phyloP scores from a whole-genome alignment of 2,888 invertebrate species.

The Dynastes maya region DNA sequence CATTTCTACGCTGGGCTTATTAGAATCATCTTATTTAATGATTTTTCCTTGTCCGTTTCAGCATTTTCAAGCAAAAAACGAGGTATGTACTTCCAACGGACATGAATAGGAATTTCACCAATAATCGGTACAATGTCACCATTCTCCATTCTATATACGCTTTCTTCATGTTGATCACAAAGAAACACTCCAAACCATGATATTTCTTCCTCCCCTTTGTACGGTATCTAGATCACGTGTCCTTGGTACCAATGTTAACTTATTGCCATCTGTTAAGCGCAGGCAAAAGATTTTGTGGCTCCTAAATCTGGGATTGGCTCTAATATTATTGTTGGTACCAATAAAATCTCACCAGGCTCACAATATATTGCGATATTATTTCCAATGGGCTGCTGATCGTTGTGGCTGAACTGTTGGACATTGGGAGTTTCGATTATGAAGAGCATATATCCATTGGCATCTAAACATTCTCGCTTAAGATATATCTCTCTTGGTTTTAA shows the following conservation, averaged over 20 bases:
- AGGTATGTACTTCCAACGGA: background rate
- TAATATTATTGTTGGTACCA: background rate
- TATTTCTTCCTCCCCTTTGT: background rate
- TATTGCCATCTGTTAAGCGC: background rate
- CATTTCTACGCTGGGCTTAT: background rate
- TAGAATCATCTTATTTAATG: background rate
- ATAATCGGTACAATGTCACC: background rate
- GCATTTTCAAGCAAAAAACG: background rate
- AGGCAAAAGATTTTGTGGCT: background rate
- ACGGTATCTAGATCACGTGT: background rate
- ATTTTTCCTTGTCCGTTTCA: background rate
- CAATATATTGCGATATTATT: conserved; percentile 2
- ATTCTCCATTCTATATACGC: background rate
- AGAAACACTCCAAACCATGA: background rate
- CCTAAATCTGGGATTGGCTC: background rate
- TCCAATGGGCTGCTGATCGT: background rate
- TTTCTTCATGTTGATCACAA: conserved; percentile 3
- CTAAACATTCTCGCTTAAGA: conserved; percentile 1
- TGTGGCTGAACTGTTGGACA: too few relatives aligned
- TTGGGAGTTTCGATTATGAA: conserved; percentile 1
- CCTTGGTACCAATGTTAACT: too few relatives aligned
- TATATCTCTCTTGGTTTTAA: background rate
- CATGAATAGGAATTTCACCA: background rate
- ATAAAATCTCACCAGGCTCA: background rate
- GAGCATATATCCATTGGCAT: background rate